phyloP scores from a whole-genome alignment of 2,888 invertebrate genomes.

The Chouioia cunea region DNA sequence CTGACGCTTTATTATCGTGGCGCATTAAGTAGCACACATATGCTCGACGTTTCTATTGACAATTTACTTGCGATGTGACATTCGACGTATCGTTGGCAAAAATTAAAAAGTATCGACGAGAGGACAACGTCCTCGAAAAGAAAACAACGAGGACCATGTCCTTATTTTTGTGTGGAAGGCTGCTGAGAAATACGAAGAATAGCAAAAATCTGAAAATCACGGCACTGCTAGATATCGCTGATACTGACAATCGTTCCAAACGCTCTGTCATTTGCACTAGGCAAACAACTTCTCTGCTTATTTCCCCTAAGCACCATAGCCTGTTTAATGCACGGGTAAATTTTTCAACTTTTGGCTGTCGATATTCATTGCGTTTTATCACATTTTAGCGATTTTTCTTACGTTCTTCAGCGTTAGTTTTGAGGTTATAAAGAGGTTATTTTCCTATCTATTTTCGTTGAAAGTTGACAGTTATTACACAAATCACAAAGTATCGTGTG shows the following conservation, averaged over 20 bases:
- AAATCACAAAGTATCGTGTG: no score
- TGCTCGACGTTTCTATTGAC: no score
- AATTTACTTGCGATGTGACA: no score
- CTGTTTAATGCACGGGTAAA: slow-evolving; percentile 29
- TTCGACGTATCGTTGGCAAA: background rate
- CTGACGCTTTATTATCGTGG: no score
- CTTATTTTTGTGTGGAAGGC: slow-evolving; percentile 32
- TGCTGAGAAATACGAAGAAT: slow-evolving; percentile 14
- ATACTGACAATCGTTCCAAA: background rate
- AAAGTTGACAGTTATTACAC: background rate
- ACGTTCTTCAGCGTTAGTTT: background rate
- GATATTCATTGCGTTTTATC: background rate
- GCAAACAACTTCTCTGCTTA: slow-evolving; percentile 20
- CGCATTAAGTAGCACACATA: no score
- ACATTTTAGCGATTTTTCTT: slow-evolving; percentile 32
- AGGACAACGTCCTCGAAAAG: slow-evolving; percentile 16
- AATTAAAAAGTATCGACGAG: background rate
- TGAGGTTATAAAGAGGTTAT: slow-evolving; percentile 33
- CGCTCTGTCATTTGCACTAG: slow-evolving; percentile 15
- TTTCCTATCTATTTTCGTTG: slow-evolving; percentile 13
- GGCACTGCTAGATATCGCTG: slow-evolving; percentile 6
- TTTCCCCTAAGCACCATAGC: slow-evolving; percentile 1
- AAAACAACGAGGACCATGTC: slow-evolving; percentile 29
- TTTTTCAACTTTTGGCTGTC: background rate
- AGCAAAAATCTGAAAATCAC: slow-evolving; percentile 12